Percentiles rank a stretch among this genome's conserved stretches.
Evolutionary conservation across 2,797 vertebrate species (phyloP).

Genomic region (Siniperca undulata): DNA sequence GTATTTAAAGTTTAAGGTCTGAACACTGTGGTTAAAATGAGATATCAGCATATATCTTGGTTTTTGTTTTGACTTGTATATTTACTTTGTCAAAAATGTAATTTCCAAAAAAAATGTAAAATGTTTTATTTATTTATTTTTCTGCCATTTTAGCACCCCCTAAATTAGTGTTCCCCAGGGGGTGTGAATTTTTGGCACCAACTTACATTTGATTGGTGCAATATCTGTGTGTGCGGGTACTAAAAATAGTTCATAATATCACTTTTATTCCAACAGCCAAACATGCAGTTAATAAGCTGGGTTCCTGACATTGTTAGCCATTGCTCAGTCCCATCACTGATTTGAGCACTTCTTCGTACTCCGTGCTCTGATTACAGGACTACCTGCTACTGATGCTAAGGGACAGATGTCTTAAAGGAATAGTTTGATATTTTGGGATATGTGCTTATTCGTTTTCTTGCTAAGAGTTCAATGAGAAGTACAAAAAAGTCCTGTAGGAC

Average conservation of each 20-base stretch:
- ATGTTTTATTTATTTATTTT: too few relatives aligned
- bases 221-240: not conserved
- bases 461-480: not conserved
- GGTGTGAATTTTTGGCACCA: not conserved
- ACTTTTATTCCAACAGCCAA: not conserved
- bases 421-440: too few relatives aligned
- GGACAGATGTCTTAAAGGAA: too few relatives aligned
- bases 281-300: not conserved
- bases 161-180: not conserved
- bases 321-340: not conserved
- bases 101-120: not conserved
- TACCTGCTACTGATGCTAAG: too few relatives aligned
- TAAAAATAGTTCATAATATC: constrained; percentile 15
- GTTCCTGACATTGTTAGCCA: not conserved
- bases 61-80: too few relatives aligned
- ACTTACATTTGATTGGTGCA: not conserved
- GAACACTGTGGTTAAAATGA: not conserved
- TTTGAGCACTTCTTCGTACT: not conserved
- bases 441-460: too few relatives aligned
- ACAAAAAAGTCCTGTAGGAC: too few relatives aligned
- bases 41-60: not conserved
- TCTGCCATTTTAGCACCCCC: not conserved
- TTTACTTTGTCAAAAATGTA: too few relatives aligned
- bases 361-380: too few relatives aligned
- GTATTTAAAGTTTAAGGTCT: not conserved